Base-by-base conservation (phyloP, 2,113 vertebrate species). In the Zosterops lateralis region DNA sequence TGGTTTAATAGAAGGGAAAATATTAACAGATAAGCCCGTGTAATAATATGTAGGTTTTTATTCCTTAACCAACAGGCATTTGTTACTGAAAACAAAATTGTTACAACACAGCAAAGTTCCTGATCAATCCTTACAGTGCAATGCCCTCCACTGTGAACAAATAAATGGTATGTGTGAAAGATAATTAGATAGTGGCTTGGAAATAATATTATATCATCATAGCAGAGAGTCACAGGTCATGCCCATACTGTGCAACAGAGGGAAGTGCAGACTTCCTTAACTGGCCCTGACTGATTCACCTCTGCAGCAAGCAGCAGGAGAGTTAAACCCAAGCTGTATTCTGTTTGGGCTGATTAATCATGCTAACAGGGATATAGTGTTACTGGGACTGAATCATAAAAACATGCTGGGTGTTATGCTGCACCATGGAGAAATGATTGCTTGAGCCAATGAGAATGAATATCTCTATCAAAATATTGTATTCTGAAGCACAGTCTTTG, bases 271-370 rank as follows among this genome's bases (percentile, higher is more conserved):
- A 54, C 84, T 87, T 95, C 58, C 65, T 72, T 95, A 96, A 91
- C 89, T 84, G 61, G 9, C 19, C 40, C 66, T 91, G 74, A 51
- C 77, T 61, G 81, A 89, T 92, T 94, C 89, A 91, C 53, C 48
- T 91, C 91, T 84, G 81, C 40, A 84, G 61, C n/a, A 94, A 92
- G n/a, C 84, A 92, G 76, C 66, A 71, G 57, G 81, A 72, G n/a
- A 91, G 61, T 72, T 60, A 84, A 75, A 95, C 51, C 31, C 40
- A 82, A 94, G 44, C 48, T 91, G 48, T 92, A 94, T 79, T 89
- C 57, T 82, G 61, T 84, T 92, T 87, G 70, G 48, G 21, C 48
- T 96, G 90, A 91, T 92, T 95, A 95, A 94, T 87, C 89, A 68
- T 65, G 31, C 57, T 91, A 96, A 87, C 48, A 84, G 57, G 64